phyloP scores from a whole-genome alignment of 2,113 vertebrate species.

The Sturnus vulgaris region DNA sequence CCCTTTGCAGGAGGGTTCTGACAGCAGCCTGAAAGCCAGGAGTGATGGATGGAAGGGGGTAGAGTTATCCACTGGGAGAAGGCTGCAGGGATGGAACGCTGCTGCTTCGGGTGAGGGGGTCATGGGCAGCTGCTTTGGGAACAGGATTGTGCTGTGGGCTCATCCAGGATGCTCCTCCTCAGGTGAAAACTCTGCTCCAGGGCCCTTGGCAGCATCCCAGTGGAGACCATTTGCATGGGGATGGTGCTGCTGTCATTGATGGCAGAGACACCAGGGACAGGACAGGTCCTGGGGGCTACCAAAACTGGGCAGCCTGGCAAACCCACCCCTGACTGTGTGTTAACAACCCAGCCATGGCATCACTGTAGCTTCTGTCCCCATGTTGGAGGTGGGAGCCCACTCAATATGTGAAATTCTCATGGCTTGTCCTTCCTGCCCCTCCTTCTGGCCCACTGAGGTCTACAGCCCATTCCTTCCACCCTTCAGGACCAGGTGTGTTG shows the following conservation, averaged over 20 bases:
- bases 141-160: background rate
- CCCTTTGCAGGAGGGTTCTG: background rate
- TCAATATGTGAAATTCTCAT: fast-evolving
- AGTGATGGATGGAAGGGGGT: conserved; percentile 25
- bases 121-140: background rate
- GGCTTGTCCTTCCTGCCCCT: background rate
- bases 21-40: conserved; percentile 19
- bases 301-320: background rate
- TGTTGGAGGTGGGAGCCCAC: background rate
- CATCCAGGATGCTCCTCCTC: background rate
- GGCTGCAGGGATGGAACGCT: background rate
- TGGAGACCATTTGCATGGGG: background rate
- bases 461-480: background rate
- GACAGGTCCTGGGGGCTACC: background rate
- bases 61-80: background rate
- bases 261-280: background rate
- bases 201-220: background rate
- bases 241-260: background rate
- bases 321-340: background rate
- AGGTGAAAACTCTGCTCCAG: background rate
- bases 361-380: background rate
- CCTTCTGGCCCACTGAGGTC: background rate
- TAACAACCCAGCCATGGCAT: background rate
- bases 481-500: background rate
- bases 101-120: background rate